Evolutionary conservation across 2,113 vertebrate genomes (phyloP).

Genomic region (Nipponia nippon): DNA sequence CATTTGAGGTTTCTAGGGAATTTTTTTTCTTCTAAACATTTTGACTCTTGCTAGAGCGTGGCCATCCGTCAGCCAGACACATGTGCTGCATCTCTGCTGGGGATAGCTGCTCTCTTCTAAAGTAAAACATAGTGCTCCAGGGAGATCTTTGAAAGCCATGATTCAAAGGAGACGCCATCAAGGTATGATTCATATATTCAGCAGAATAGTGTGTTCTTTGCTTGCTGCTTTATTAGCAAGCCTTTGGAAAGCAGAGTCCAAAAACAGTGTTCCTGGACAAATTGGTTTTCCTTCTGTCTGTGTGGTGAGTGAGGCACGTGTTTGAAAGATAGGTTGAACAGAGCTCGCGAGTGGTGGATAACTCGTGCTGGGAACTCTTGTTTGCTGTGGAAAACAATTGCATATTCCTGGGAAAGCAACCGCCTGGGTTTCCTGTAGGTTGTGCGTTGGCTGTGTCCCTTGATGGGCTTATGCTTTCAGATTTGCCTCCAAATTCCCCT

Average conservation of each 20-base stretch:
- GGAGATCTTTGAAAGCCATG: conserved; percentile 15
- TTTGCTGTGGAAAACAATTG: not conserved
- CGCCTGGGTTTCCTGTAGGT: not conserved
- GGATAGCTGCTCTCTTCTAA: conserved; percentile 31
- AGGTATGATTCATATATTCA: conserved; percentile 41
- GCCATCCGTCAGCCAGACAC: conserved; percentile 31
- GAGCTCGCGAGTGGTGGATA: not conserved
- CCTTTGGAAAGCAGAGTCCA: not conserved
- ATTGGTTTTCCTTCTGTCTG: not conserved
- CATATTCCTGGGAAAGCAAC: not conserved
- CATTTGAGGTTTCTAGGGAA: not conserved
- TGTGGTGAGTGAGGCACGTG: not conserved
- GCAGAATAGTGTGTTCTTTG: not conserved
- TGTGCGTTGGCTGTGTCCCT: not conserved
- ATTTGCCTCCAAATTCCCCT: not conserved
- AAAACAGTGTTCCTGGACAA: not conserved
- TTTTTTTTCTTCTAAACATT: not conserved
- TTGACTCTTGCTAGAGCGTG: not conserved
- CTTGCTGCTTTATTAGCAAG: conserved; percentile 2
- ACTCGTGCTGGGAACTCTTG: not conserved
- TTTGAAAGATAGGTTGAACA: not conserved
- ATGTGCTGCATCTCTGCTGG: conserved; percentile 10
- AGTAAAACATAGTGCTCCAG: conserved; percentile 1
- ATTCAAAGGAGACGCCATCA: conserved; percentile 32
- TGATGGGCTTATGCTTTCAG: not conserved